Base-by-base conservation (phyloP, 2,888 invertebrate species). In the Habrosyne pyritoides region DNA sequence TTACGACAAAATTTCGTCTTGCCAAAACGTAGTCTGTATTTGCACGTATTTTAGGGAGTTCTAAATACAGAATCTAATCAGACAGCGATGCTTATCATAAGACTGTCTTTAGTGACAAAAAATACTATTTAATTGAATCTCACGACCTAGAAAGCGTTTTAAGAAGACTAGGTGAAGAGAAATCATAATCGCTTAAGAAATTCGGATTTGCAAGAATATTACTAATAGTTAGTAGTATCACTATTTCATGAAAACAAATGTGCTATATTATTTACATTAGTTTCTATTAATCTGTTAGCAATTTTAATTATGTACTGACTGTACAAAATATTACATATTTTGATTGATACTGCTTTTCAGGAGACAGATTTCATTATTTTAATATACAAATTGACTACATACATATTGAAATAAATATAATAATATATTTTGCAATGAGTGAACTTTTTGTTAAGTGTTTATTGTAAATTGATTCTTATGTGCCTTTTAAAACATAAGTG, bases 381-480 rank as follows among this genome's bases (percentile, higher is more conserved):
- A 55, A 26, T 42, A 47, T n/a, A 24, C 48, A 48, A 14, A 26
- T 24, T 48, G 21, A 49, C 24, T 10, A 28, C 42, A 42, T 42
- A 42, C 42, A 42, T 42, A 22, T 18, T 28, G 26, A 49, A 28
- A 49, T 21, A 21, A 24, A 24, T 14, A 24, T 26, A 49, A 28
- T 18, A 21, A 18, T 28, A 49, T 83, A 77, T 83, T 83, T 86
- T 84, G 82, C 83, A 74, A 67, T 61, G 73, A 69, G 73, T 73
- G 71, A 66, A 75, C 68, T 75, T 78, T 77, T 78, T 73, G 68
- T 79, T 79, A 74, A 77, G 73, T 80, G 73, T 84, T 86, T 84
- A 85, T 85, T 85, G 83, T 86, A 87, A 83, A 89, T 85, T 84
- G 79, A 89, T 86, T 91, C 82, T 91, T 89, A 89, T 80, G 91